Base-by-base conservation (phyloP, 2,113 vertebrate species). In the Herpetotheres cachinnans region DNA sequence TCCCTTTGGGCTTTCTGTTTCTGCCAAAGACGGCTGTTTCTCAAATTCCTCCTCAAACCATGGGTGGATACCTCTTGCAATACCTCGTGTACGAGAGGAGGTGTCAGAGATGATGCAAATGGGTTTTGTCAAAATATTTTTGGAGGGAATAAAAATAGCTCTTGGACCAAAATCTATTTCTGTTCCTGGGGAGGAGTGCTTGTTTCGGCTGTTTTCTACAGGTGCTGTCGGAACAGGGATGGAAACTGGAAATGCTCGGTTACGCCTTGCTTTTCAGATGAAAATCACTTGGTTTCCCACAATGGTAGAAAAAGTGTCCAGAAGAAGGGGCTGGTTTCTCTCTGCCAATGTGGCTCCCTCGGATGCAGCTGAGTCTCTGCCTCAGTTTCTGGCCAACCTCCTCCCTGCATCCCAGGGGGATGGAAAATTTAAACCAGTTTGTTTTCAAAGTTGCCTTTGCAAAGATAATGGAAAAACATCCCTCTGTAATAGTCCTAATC, bases 131-230 rank as follows among this genome's bases (percentile, higher is more conserved):
- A 55, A 72, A 82, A 92, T 90, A 90, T 85, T 94, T 91, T 50
- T 11, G 65, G 73, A 93, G 72, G 66, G 63, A 81, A 46, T 81
- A 87, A 84, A 91, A 96, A 95, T 84, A 95, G 44, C 82, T 90
- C 62, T 13, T 49, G 90, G 77, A 87, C 30, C 34, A 38, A 12
- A 40, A 38, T 22, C 50, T 84, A 6, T 74, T 82, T 71, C 69
- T 84, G 90, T 70, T 84, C 63, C 78, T 0, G 55, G 78, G 91
- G 77, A 82, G 93, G 88, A 54, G 85, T 21, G 73, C 50, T 82
- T 47, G 73, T 66, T 29, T 1, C 8, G 21, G 20, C 78, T 61
- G 42, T 47, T 84, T 29, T 34, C 47, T 89, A 34, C 94, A 87
- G 92, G 90, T 90, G 90, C 65, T 67, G 82, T 80, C 44, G 65